phyloP scores from a whole-genome alignment of 1,140 invertebrate genomes.

The Bombus confusus region DNA sequence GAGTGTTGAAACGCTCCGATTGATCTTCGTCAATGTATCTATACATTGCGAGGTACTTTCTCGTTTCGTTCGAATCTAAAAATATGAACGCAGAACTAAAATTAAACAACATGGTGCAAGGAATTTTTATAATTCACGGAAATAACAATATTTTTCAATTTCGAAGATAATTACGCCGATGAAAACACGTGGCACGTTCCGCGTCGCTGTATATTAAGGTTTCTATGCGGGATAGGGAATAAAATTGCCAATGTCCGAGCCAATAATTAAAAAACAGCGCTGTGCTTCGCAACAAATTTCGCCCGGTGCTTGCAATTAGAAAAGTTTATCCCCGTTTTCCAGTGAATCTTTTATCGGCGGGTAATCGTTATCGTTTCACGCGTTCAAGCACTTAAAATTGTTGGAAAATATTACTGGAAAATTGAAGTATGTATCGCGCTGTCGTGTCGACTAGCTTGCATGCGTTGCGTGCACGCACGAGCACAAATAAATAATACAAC shows the following conservation, averaged over 20 bases:
- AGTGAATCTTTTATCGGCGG: conserved; percentile 3
- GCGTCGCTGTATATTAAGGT: not conserved
- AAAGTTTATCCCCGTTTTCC: not conserved
- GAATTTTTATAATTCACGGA: not conserved
- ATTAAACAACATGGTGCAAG: too few species aligned
- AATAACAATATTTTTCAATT: not conserved
- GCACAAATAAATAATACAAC: conserved; percentile 37
- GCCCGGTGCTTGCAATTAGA: not conserved
- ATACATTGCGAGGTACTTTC: not conserved
- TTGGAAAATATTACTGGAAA: not conserved
- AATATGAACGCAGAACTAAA: not conserved
- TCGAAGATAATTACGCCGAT: not conserved
- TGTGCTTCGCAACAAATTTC: not conserved
- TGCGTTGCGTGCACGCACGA: not conserved
- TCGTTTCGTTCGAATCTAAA: conserved; percentile 13
- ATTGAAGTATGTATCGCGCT: not conserved
- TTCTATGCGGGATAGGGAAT: too few species aligned
- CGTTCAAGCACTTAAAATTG: not conserved
- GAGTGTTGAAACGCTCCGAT: conserved; percentile 25
- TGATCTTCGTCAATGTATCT: conserved; percentile 28
- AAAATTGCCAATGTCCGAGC: not conserved
- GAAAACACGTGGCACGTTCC: not conserved
- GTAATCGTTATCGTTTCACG: not conserved
- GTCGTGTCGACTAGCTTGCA: not conserved
- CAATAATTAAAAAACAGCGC: conserved; percentile 1